These are phyloP conservation scores for Periplaneta americana DNA, from an alignment of 1,140 invertebrate genomes.

Conservation along the genomic window DNA sequence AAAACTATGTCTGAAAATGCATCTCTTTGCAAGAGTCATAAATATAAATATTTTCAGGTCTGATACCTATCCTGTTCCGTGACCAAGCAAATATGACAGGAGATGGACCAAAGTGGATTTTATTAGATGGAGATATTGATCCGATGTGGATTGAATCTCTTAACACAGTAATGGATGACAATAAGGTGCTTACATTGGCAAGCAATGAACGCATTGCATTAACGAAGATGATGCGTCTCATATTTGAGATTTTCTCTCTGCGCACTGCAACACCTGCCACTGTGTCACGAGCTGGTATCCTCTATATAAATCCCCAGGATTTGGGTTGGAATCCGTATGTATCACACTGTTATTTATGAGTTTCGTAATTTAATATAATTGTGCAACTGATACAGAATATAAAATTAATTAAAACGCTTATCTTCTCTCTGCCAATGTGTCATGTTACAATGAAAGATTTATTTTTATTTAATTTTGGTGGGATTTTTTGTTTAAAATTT, in stretches of 20 bases:
- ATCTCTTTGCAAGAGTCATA: too few species aligned
- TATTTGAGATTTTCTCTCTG: conserved; percentile 93
- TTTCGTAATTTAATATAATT: too few species aligned
- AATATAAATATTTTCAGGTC: too few species aligned
- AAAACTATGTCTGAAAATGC: too few species aligned
- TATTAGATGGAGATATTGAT: conserved; percentile 94
- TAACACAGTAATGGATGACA: conserved; percentile 83
- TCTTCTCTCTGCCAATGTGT: too few species aligned
- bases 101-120: conserved; percentile 91
- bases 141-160: conserved; percentile 97
- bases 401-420: too few species aligned
- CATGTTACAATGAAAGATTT: too few species aligned
- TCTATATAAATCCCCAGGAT: conserved; percentile 89
- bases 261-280: conserved; percentile 92
- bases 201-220: conserved; percentile 93
- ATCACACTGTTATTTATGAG: too few species aligned
- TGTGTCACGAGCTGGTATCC: conserved; percentile 86
- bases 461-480: too few species aligned
- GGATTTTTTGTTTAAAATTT: too few species aligned
- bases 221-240: conserved; percentile 81
- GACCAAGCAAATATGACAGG: conserved; percentile 84
- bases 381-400: not conserved
- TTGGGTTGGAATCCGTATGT: conserved; percentile 95
- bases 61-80: conserved; percentile 89
- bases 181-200: conserved; percentile 84